phyloP scores from a whole-genome alignment of 2,113 vertebrate species.

The Tetrao urogallus region DNA sequence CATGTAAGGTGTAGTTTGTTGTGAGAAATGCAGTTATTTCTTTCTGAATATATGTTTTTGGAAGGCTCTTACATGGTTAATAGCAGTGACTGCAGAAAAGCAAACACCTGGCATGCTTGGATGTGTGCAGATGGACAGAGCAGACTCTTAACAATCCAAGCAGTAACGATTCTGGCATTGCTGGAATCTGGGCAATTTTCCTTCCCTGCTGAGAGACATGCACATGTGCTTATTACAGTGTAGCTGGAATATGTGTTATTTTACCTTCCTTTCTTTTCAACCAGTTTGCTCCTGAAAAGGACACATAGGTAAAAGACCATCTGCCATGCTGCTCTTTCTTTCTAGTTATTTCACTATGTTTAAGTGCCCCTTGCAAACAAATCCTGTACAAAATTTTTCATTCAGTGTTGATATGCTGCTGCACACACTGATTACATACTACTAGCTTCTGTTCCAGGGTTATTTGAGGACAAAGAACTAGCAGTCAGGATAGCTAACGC shows the following conservation, averaged over 20 bases:
- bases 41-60: not conserved
- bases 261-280: slow-evolving; percentile 23
- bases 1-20: not conserved
- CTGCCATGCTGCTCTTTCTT: not conserved
- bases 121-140: not conserved
- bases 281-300: not conserved
- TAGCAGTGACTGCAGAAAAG: not conserved
- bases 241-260: slow-evolving; percentile 13
- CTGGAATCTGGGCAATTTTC: not conserved
- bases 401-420: not conserved
- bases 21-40: not conserved
- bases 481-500: not conserved
- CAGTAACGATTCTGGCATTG: slow-evolving; percentile 15
- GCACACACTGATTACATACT: not conserved
- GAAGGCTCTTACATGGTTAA: not conserved
- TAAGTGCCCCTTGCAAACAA: not conserved
- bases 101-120: not conserved
- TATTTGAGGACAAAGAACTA: slow-evolving; percentile 55
- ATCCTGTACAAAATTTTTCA: not conserved
- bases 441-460: slow-evolving; percentile 38
- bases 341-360: not conserved
- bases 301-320: not conserved
- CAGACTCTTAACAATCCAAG: not conserved
- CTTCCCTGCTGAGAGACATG: not conserved
- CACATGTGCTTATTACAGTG: slow-evolving; percentile 17